Base-by-base conservation (phyloP, 1,140 invertebrate genomes). In the Leptoteleia sp. region DNA sequence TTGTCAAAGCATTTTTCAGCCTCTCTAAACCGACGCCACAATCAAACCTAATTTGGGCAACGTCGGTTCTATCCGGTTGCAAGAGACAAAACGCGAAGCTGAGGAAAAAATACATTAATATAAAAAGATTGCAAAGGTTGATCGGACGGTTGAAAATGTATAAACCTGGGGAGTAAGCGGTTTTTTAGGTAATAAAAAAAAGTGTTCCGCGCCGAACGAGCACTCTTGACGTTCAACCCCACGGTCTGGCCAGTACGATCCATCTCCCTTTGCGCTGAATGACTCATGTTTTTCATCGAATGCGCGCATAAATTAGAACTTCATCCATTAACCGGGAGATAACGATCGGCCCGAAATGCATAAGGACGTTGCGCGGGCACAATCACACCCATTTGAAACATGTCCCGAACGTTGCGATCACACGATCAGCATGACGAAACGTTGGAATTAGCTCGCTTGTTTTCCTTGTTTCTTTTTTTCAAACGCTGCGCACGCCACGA, bases 211-310 rank as follows among this genome's bases (percentile, higher is more conserved):
- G 22, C 15, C 35, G 15, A 11, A 12, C 25, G 12, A 25, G 35
- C n/a, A 25, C 52, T 55, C 37, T 55, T 29, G 27, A 59, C 54
- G 22, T 59, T 25, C 11, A 15, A 31, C 4, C 9, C 16, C 15
- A 8, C 15, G 13, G 68, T 83, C 79, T 83, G 82, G 79, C 76
- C 79, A 82, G 72, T 78, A 71, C 43, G 71, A 76, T 81, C 64
- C 72, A 64, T 67, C 76, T 70, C 71, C 61, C 64, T 73, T n/a
- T 65, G 33, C 48, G 43, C 50, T 71, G 64, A 80, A 81, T 81
- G 80, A 65, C 68, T 79, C 64, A 70, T 71, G 57, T 79, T 72
- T 70, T 72, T 61, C 62, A 72, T 70, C 54, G 29, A 71, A 59
- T 55, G 52, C 55, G 67, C 61, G 54, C 52, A 70, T 67, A 73